Evolutionary conservation across 37 sponge, comb jelly and placozoan species (phyloP).

Genomic region (Chondrilla cf. caribensis): DNA sequence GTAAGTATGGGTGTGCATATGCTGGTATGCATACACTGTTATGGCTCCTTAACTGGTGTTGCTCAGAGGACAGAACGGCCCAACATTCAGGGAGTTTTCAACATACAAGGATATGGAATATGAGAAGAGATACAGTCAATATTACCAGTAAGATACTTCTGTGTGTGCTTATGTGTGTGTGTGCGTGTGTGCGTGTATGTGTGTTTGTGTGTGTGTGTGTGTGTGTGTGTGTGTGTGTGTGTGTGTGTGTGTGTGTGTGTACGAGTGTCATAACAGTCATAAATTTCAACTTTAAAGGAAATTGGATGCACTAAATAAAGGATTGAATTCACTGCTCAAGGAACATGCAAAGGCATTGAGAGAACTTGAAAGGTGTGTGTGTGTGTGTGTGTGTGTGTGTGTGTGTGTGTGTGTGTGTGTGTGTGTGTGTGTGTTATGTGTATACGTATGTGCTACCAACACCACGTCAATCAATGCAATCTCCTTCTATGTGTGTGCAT

Average conservation of each 20-base stretch:
- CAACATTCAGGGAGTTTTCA: not conserved
- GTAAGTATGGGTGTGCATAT: no score
- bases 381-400: not conserved
- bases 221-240: constrained; percentile 11
- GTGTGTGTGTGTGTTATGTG: no score
- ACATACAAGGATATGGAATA: not conserved
- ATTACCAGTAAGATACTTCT: not conserved
- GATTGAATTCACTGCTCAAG: constrained; percentile 4
- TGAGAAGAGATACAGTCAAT: not conserved
- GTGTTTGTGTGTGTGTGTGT: constrained; percentile 10
- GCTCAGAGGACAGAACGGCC: not conserved
- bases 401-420: no score
- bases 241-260: not conserved
- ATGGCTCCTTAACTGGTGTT: no score
- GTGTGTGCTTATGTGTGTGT: constrained; percentile 7
- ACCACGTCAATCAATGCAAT: not conserved
- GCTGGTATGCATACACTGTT: no score
- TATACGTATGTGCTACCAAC: no score
- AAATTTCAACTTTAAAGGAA: constrained; percentile 35
- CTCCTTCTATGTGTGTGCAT: not conserved
- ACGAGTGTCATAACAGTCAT: not conserved
- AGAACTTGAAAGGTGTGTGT: constrained; percentile 41
- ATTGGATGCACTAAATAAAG: constrained; percentile 23
- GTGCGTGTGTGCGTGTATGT: constrained; percentile 16
- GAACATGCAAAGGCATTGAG: constrained; percentile 20